These are phyloP conservation scores for Bothrops jararaca DNA, from an alignment of 2,113 vertebrate species.

Conservation along the genomic window DNA sequence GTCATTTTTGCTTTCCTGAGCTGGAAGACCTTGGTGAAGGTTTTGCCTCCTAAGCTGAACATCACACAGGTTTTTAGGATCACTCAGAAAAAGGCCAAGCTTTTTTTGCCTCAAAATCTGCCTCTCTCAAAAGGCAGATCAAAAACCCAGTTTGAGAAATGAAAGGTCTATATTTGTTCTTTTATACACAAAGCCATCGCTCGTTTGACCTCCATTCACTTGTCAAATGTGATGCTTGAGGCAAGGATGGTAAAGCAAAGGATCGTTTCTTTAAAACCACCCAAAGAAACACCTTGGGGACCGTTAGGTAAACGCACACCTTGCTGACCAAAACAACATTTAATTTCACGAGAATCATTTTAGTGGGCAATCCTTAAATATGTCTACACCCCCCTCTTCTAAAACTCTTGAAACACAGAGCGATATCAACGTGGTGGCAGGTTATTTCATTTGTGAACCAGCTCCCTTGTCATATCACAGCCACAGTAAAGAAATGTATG, in stretches of 20 bases:
- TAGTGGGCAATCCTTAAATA: background rate
- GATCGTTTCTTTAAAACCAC: background rate
- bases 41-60: background rate
- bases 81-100: background rate
- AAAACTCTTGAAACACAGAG: background rate
- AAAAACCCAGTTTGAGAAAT: background rate
- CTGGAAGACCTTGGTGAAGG: background rate
- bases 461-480: background rate
- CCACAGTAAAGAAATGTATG: background rate
- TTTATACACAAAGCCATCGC: background rate
- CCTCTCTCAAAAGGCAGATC: background rate
- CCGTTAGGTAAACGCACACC: background rate
- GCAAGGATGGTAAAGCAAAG: background rate
- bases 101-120: background rate
- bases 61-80: background rate
- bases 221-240: background rate
- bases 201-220: background rate
- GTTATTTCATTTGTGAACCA: background rate
- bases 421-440: background rate
- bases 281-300: background rate
- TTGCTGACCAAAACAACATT: background rate
- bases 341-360: background rate
- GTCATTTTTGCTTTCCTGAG: background rate
- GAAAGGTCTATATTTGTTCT: background rate
- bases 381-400: background rate